Evolutionary conservation across 1,140 invertebrate genomes (phyloP).

Genomic region (Gryon sp.): DNA sequence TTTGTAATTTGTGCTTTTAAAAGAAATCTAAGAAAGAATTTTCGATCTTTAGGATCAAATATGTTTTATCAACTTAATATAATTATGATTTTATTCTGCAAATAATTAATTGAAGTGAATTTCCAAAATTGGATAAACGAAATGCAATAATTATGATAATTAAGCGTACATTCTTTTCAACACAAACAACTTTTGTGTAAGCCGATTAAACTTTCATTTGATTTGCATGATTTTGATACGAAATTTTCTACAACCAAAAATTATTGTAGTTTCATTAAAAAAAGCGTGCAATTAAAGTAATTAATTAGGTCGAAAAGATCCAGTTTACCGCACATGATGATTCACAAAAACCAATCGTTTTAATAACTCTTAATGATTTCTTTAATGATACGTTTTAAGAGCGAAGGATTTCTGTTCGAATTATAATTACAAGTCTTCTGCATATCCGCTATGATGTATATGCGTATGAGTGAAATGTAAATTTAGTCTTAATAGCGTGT

Average conservation of each 20-base stretch:
- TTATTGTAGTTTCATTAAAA: neutral
- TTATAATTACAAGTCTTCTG: constrained; percentile 38
- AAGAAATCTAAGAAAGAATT: too few species aligned
- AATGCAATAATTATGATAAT: too few species aligned
- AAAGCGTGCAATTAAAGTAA: neutral
- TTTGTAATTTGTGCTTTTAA: neutral
- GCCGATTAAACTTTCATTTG: too few species aligned
- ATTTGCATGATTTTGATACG: too few species aligned
- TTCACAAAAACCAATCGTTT: constrained; percentile 7
- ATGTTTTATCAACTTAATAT: too few species aligned
- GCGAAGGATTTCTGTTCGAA: constrained; percentile 17
- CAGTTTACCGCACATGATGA: constrained; percentile 1
- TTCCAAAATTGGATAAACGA: too few species aligned
- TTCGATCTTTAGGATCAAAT: too few species aligned
- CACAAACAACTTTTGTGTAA: too few species aligned
- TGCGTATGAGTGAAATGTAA: constrained; percentile 31
- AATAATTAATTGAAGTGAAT: too few species aligned
- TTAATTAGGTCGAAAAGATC: constrained; percentile 3
- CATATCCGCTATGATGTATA: constrained; percentile 21
- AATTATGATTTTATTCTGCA: too few species aligned
- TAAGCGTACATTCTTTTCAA: too few species aligned
- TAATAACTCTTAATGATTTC: constrained; percentile 38
- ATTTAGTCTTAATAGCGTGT: constrained; percentile 37
- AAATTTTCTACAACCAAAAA: too few species aligned
- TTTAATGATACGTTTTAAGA: constrained; percentile 29